Percentiles rank a stretch among this genome's conserved stretches.
These are phyloP conservation scores for Drosophila yooni DNA, from an alignment of 2,888 invertebrate genomes.

Conservation along the genomic window DNA sequence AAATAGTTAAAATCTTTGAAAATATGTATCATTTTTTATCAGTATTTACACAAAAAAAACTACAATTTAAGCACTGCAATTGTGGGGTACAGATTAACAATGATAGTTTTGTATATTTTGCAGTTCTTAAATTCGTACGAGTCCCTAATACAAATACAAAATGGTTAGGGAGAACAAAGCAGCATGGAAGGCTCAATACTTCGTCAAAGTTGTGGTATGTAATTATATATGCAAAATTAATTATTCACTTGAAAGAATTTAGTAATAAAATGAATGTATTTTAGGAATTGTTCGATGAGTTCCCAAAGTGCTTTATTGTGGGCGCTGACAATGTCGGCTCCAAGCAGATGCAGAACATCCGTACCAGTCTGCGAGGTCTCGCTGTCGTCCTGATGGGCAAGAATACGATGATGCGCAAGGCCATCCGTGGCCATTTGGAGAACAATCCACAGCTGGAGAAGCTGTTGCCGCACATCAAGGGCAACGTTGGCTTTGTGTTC, in stretches of 20 bases:
- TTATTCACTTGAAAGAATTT: not conserved
- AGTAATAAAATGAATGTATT: slow-evolving; percentile 46
- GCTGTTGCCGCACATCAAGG: slow-evolving; percentile 96
- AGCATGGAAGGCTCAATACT: slow-evolving; percentile 99
- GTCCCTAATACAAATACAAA: slow-evolving; percentile 87
- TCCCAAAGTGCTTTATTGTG: slow-evolving; percentile 99
- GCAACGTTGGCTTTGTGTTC: slow-evolving; percentile 99
- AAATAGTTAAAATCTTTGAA: slow-evolving; percentile 49
- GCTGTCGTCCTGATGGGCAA: slow-evolving; percentile 99
- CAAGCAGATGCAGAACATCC: slow-evolving; percentile 99
- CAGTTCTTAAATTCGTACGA: slow-evolving; percentile 93
- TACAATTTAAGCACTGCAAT: not conserved
- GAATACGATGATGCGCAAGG: slow-evolving; percentile 99
- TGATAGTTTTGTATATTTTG: slow-evolving; percentile 83
- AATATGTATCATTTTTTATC: slow-evolving; percentile 8
- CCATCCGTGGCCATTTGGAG: slow-evolving; percentile 98
- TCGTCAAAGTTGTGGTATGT: slow-evolving; percentile 97
- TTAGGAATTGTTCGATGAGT: slow-evolving; percentile 97
- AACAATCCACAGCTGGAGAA: slow-evolving; percentile 97
- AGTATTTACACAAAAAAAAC: not conserved
- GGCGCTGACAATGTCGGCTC: slow-evolving; percentile 99
- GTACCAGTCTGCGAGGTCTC: slow-evolving; percentile 94
- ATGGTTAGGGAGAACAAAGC: slow-evolving; percentile 99
- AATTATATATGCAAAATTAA: not conserved
- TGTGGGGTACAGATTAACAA: slow-evolving; percentile 6